Evolutionary conservation across 2,113 vertebrate species (phyloP), one percentile per base, ranked within the genome.

Genomic region (Ctenodactylus gundi): DNA sequence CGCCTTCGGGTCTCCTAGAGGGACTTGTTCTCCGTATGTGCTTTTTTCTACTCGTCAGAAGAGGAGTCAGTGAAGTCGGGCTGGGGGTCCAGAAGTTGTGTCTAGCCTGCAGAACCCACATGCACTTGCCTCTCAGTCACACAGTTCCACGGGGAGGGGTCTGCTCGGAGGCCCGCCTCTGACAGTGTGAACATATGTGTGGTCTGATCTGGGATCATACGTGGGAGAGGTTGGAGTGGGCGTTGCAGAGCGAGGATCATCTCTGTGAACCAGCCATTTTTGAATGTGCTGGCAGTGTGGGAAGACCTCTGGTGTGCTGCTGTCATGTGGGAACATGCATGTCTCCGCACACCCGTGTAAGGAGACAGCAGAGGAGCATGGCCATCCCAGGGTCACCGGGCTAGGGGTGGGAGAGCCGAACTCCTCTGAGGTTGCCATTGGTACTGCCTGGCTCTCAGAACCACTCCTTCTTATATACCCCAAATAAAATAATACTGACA

Each of bases 371-470:
- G 41, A 20, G 3, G 4, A 25, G 46, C 0, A 1, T 1, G 31
- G 53, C 3, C 49, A 34, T 27, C 2, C 3, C 9, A 7, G n/a
- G 57, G 13, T 2, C 5, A 4, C n/a, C 41, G 58, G 27, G 9
- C 25, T 17, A 46, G 31, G 49, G 39, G 4, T 14, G 10, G 25
- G 14, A 21, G 4, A 36, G 7, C 0, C 1, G 6, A 0, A 4
- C 36, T 55, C 15, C 58, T n/a, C 36, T 3, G 3, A 34, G 75
- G 1, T 2, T 15, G 6, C 60, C 7, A 2, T 20, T 20, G 34
- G 23, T 29, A 25, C 2, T 65, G 55, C 41, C 76, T 6, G 3
- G 1, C 14, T 55, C 46, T 39, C 6, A 36, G 55, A 58, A 23
- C 31, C n/a, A 6, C 3, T 34, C 14, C 29, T 25, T 65, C 85